phyloP scores from a whole-genome alignment of 2,113 vertebrate genomes.

The Garra rufa region DNA sequence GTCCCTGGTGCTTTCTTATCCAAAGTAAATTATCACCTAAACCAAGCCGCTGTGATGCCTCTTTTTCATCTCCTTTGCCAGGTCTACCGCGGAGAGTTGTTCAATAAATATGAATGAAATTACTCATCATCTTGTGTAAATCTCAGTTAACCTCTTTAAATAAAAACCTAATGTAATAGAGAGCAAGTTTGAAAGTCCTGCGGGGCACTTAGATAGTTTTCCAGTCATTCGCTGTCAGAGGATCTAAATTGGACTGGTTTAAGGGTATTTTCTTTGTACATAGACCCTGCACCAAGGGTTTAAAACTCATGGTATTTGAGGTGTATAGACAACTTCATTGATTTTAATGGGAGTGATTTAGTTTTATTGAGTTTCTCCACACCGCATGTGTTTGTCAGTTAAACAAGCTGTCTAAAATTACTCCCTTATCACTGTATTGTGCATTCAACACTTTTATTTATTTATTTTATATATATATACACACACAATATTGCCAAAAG shows the following conservation, averaged over 20 bases:
- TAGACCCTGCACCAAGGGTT: not conserved
- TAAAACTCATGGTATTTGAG: not conserved
- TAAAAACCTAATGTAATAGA: conserved; percentile 24
- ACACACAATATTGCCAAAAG: no score
- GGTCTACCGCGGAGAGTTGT: conserved; percentile 21
- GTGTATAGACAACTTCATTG: not conserved
- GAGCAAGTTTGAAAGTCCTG: conserved; percentile 14
- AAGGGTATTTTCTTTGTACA: not conserved
- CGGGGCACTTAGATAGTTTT: not conserved
- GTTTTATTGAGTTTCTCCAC: not conserved
- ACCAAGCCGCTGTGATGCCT: conserved; percentile 18
- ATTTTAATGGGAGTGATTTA: not conserved
- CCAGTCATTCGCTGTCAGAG: not conserved
- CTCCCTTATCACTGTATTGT: not conserved
- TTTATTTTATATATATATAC: not conserved
- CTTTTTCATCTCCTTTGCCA: conserved; percentile 18
- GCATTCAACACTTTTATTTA: not conserved
- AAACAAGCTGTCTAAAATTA: not conserved
- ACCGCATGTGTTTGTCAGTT: not conserved
- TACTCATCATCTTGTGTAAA: conserved; percentile 39
- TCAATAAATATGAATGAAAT: conserved; percentile 43
- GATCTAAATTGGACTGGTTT: conserved; percentile 13
- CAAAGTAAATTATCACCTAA: conserved; percentile 50
- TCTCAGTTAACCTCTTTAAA: conserved; percentile 30
- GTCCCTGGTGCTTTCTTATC: conserved; percentile 39